Conservation (phyloP, 2,888 invertebrate species). For the Lasioglossum zephyrum region DNA sequence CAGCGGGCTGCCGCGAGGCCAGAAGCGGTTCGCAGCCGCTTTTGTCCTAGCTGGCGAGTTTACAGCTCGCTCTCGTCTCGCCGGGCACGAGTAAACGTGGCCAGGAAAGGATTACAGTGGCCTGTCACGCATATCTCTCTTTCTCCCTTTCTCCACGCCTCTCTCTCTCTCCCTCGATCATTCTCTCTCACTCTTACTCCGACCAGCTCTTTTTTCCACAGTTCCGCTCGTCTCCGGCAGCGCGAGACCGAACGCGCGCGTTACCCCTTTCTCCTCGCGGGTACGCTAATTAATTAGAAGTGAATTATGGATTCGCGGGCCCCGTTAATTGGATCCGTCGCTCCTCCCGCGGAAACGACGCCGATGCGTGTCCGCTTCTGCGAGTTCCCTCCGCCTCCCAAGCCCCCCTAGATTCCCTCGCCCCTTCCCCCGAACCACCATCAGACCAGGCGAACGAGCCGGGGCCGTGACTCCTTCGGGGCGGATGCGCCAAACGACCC, state of each 20-base stretch:
- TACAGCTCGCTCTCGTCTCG: slow-evolving; percentile 62
- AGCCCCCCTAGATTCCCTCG: background rate
- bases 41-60: slow-evolving; percentile 66
- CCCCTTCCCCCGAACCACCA: background rate
- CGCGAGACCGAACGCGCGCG: background rate
- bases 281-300: slow-evolving; percentile 77
- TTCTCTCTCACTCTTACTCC: slow-evolving; percentile 3
- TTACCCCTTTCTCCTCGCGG: slow-evolving; percentile 13
- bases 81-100: slow-evolving; percentile 65
- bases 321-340: slow-evolving; percentile 76
- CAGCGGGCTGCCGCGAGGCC: slow-evolving; percentile 57
- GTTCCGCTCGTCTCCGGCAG: slow-evolving; percentile 10
- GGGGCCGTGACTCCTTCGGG: slow-evolving; percentile 59
- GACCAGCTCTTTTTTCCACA: background rate
- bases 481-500: slow-evolving; percentile 59
- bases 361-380: slow-evolving; percentile 54
- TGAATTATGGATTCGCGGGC: slow-evolving; percentile 78
- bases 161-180: background rate
- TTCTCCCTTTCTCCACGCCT: slow-evolving; percentile 19
- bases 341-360: slow-evolving; percentile 55
- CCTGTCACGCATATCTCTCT: slow-evolving; percentile 57
- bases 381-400: slow-evolving; percentile 30
- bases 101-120: slow-evolving; percentile 64
- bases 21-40: slow-evolving; percentile 61
- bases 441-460: slow-evolving; percentile 6